phyloP scores from a whole-genome alignment of 1,140 invertebrate genomes.

The Ips typographus region DNA sequence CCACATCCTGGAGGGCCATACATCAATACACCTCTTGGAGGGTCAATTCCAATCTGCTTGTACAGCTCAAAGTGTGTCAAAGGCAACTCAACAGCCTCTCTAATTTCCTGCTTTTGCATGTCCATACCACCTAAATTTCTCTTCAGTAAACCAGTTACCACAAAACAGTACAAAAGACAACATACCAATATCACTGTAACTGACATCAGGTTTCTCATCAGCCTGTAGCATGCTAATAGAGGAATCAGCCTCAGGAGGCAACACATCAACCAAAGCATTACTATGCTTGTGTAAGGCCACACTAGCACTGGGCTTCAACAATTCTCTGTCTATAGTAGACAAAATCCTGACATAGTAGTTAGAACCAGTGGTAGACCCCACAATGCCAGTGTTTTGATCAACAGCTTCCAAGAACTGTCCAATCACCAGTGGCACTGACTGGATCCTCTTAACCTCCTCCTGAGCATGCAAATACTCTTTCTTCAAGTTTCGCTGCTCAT shows the following conservation, averaged over 20 bases:
- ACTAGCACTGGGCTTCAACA: conserved; percentile 86
- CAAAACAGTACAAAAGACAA: background rate
- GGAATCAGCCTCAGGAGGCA: conserved; percentile 91
- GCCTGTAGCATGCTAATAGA: conserved; percentile 95
- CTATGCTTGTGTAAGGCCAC: conserved; percentile 93
- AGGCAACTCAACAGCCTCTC: conserved; percentile 97
- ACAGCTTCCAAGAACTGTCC: conserved; percentile 93
- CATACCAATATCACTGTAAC: conserved; percentile 92
- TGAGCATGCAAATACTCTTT: conserved; percentile 93
- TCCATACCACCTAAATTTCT: conserved; percentile 77
- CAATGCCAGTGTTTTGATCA: conserved; percentile 88
- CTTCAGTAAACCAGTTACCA: background rate
- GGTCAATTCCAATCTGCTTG: conserved; percentile 96
- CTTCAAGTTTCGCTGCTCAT: conserved; percentile 90
- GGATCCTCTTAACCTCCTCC: conserved; percentile 90
- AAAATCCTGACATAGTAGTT: conserved; percentile 93
- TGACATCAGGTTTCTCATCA: conserved; percentile 98
- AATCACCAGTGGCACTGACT: conserved; percentile 90
- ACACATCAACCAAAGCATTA: conserved; percentile 89
- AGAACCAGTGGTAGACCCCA: conserved; percentile 70
- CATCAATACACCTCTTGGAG: conserved; percentile 96
- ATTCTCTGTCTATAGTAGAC: conserved; percentile 84
- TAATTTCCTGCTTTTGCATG: conserved; percentile 99
- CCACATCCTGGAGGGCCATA: conserved; percentile 97
- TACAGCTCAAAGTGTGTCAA: conserved; percentile 99